A percentile compares a stretch with the other conserved stretches of the same genome.
phyloP scores from a whole-genome alignment of 2,113 vertebrate species.

The Nannospalax galili region DNA sequence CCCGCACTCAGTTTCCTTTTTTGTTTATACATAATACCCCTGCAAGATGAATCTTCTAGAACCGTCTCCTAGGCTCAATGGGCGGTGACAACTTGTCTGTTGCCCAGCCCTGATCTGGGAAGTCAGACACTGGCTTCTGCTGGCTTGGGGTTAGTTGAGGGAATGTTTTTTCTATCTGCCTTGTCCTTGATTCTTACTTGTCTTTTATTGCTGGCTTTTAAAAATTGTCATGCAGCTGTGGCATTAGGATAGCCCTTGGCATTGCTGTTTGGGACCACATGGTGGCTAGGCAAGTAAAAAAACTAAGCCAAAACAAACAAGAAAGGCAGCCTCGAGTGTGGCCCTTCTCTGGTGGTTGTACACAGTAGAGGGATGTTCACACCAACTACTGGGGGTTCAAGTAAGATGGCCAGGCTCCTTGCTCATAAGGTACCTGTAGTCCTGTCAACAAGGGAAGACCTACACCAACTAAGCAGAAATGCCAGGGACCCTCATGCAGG shows the following conservation, averaged over 20 bases:
- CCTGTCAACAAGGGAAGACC: not conserved
- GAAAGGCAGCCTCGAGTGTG: not conserved
- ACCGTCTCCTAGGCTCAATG: not conserved
- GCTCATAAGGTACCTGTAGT: not conserved
- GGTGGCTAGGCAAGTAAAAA: not conserved
- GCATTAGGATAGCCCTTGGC: not conserved
- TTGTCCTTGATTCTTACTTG: not conserved
- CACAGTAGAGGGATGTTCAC: not conserved
- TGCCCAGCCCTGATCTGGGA: not conserved
- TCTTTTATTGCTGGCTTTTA: not conserved
- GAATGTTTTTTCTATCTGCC: not conserved
- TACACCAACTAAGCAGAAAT: not conserved
- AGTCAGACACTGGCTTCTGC: not conserved
- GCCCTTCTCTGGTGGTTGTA: not conserved
- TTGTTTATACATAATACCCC: not conserved
- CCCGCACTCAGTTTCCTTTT: not conserved
- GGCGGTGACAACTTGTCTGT: not conserved
- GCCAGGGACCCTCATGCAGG: not conserved
- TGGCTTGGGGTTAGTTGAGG: not conserved
- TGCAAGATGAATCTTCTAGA: not conserved
- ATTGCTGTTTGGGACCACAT: not conserved
- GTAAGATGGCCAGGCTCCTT: not conserved
- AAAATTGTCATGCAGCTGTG: not conserved
- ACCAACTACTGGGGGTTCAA: not conserved
- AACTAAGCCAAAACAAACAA: not conserved